Evolutionary conservation across 1,140 invertebrate species (phyloP).

Genomic region (Coboldia fuscipes): DNA sequence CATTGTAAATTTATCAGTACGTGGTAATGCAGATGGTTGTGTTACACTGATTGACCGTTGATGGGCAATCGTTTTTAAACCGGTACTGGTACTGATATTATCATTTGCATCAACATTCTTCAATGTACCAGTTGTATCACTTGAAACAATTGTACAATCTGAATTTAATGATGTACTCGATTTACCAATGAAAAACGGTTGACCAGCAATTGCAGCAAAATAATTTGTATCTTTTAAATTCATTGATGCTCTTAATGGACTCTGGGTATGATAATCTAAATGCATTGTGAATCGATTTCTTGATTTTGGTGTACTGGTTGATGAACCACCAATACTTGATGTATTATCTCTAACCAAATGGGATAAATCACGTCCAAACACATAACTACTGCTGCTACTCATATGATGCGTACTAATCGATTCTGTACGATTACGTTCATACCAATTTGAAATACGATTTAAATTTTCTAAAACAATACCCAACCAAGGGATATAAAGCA

Average conservation of each 20-base stretch:
- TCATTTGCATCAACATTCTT: constrained; percentile 22
- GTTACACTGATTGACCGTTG: constrained; percentile 31
- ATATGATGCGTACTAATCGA: constrained; percentile 23
- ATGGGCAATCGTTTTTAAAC: constrained; percentile 12
- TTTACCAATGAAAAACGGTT: constrained; percentile 32
- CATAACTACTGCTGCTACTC: constrained; percentile 25
- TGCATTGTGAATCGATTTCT: constrained; percentile 26
- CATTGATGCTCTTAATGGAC: constrained; percentile 28
- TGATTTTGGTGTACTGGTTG: constrained; percentile 23
- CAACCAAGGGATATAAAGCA: constrained; percentile 78
- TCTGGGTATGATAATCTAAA: constrained; percentile 27
- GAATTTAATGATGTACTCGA: constrained; percentile 25
- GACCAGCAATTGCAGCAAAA: constrained; percentile 56
- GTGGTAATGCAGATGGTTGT: constrained; percentile 25
- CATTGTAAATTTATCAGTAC: constrained; percentile 51
- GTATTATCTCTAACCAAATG: constrained; percentile 8
- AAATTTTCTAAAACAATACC: constrained; percentile 68
- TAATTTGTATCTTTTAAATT: constrained; percentile 49
- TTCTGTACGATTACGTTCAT: constrained; percentile 17
- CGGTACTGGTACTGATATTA: constrained; percentile 9
- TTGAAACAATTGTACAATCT: constrained; percentile 23
- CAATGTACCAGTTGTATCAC: constrained; percentile 38
- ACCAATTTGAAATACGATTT: constrained; percentile 26
- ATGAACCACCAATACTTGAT: constrained; percentile 4
- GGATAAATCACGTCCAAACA: constrained; percentile 19